These are phyloP conservation scores for Morpho helenor DNA, from an alignment of 2,888 invertebrate genomes.

Conservation along the genomic window DNA sequence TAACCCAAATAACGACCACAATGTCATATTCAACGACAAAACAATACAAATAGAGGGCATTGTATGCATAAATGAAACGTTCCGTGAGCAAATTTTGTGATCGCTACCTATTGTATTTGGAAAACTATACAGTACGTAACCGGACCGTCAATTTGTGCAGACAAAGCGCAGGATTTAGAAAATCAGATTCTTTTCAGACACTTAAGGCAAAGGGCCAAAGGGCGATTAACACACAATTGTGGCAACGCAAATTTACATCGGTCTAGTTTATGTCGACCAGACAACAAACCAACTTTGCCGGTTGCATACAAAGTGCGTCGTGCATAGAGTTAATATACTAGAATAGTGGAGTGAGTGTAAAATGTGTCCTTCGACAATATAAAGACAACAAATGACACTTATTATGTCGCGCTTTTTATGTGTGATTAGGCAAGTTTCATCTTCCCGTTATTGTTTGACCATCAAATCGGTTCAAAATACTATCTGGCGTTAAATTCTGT, in stretches of 20 bases:
- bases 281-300: conserved; percentile 28
- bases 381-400: too few relatives aligned
- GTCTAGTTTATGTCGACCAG: conserved; percentile 28
- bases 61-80: conserved; percentile 28
- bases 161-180: conserved; percentile 17
- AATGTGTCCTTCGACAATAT: too few relatives aligned
- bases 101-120: conserved; percentile 20
- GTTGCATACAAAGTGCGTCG: conserved; percentile 29
- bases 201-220: conserved; percentile 22
- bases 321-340: not conserved
- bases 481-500: too few relatives aligned
- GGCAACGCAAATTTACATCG: conserved; percentile 28
- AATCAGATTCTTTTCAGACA: conserved; percentile 26
- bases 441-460: too few relatives aligned
- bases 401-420: too few relatives aligned
- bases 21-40: conserved; percentile 28
- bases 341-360: too few relatives aligned
- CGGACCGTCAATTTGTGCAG: conserved; percentile 25
- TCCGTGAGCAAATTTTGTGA: conserved; percentile 28
- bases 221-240: conserved; percentile 36
- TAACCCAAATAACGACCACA: conserved; percentile 28
- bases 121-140: conserved; percentile 10
- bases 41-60: conserved; percentile 28
- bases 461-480: too few relatives aligned
- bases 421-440: too few relatives aligned